Conservation (phyloP, 2,113 vertebrate genomes). For the Mastomys natalensis region DNA sequence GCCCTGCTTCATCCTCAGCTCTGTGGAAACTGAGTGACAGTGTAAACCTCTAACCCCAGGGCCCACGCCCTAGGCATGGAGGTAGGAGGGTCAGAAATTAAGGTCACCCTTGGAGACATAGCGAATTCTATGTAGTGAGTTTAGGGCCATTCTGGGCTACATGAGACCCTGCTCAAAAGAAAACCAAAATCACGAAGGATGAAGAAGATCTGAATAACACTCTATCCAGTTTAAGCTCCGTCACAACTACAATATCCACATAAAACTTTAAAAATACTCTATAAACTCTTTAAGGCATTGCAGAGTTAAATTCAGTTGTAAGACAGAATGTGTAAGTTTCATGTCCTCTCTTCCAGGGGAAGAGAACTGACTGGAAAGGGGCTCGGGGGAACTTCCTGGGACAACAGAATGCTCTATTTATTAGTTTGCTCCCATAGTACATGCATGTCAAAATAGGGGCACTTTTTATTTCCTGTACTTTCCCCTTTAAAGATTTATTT, state of each 20-base stretch:
- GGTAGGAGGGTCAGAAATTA: neutral
- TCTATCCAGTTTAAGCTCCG: neutral
- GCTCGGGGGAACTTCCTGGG: neutral
- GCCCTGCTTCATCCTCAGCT: neutral
- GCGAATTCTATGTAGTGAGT: neutral
- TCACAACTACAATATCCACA: neutral
- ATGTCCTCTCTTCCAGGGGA: neutral
- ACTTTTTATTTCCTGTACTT: neutral
- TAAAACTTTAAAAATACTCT: neutral
- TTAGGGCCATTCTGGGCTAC: neutral
- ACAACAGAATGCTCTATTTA: neutral
- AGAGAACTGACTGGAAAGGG: neutral
- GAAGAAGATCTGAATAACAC: neutral
- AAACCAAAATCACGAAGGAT: neutral
- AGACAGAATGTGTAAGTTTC: neutral
- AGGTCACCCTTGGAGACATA: neutral
- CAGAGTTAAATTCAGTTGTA: neutral
- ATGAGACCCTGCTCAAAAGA: neutral
- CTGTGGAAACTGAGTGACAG: neutral
- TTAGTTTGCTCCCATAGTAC: neutral
- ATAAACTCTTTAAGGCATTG: neutral
- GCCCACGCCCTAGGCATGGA: neutral
- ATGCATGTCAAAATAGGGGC: neutral
- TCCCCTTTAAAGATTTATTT: neutral
- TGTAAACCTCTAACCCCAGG: neutral